Conservation (phyloP, 2,797 vertebrate genomes). For the Myoxocephalus aenaeus region DNA sequence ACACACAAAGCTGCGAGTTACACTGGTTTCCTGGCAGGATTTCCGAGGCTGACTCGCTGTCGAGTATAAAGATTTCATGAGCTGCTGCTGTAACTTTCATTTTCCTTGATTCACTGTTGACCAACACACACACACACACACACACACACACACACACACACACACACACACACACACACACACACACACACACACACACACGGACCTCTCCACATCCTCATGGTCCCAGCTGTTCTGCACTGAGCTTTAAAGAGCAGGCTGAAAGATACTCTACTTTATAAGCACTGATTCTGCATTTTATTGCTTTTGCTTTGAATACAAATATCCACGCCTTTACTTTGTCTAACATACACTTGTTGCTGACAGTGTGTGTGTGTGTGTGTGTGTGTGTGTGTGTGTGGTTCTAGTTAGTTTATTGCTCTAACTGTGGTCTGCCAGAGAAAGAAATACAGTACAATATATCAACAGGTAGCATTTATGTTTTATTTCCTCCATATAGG, state of each 20-base stretch:
- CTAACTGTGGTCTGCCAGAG: neutral
- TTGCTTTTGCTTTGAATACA: neutral
- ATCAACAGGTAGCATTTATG: neutral
- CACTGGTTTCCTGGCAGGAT: neutral
- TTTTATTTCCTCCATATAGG: neutral
- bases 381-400: neutral
- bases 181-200: too few relatives aligned
- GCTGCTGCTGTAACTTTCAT: neutral
- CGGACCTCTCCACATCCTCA: neutral
- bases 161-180: neutral
- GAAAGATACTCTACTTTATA: neutral
- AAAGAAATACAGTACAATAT: neutral
- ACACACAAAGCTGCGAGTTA: neutral
- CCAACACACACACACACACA: neutral
- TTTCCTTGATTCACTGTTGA: neutral
- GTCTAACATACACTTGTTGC: neutral
- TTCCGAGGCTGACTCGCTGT: neutral
- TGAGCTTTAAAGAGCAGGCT: neutral
- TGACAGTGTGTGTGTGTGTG: neutral
- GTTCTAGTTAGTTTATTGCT: neutral
- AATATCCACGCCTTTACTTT: neutral
- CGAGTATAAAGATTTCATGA: neutral
- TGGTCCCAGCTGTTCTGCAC: too few relatives aligned
- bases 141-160: neutral
- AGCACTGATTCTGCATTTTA: neutral